Conservation (phyloP, 2,888 invertebrate genomes). For the Tricholauxania praeusta region DNA sequence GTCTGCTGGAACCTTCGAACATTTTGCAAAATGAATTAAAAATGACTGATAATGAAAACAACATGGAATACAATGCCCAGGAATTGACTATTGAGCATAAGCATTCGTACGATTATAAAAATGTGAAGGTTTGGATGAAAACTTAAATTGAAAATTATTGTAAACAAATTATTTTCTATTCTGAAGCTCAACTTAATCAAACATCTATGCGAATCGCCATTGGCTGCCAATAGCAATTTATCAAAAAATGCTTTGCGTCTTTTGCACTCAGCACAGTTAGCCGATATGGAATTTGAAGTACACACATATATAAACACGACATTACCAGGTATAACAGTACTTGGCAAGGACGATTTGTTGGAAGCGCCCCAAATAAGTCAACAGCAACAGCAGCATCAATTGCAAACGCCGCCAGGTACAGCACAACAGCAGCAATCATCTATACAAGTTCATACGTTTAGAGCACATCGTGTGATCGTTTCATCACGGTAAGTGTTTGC, state of each 20-base stretch:
- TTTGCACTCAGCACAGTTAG: conserved; percentile 70
- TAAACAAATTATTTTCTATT: neutral
- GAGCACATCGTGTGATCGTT: conserved; percentile 76
- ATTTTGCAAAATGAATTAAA: conserved; percentile 55
- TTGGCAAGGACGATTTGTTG: conserved; percentile 38
- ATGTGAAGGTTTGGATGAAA: conserved; percentile 54
- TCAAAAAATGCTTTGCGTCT: conserved; percentile 73
- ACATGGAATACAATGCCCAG: neutral
- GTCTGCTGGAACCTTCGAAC: conserved; percentile 68
- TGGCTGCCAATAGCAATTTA: conserved; percentile 71
- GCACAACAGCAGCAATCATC: conserved; percentile 36
- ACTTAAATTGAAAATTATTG: neutral
- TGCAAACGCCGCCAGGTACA: conserved; percentile 34
- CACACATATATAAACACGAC: conserved; percentile 49
- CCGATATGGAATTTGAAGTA: conserved; percentile 78
- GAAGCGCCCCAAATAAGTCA: neutral
- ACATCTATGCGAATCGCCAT: conserved; percentile 74
- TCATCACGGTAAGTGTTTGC: conserved; percentile 67
- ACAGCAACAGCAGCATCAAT: conserved; percentile 27
- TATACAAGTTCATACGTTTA: conserved; percentile 65
- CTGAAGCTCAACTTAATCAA: conserved; percentile 70
- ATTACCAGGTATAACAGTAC: conserved; percentile 26
- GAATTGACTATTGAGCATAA: conserved; percentile 47
- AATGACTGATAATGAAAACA: conserved; percentile 50
- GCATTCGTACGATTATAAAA: conserved; percentile 58